phyloP scores from a whole-genome alignment of 2,888 invertebrate genomes.

The Thumatha senex region DNA sequence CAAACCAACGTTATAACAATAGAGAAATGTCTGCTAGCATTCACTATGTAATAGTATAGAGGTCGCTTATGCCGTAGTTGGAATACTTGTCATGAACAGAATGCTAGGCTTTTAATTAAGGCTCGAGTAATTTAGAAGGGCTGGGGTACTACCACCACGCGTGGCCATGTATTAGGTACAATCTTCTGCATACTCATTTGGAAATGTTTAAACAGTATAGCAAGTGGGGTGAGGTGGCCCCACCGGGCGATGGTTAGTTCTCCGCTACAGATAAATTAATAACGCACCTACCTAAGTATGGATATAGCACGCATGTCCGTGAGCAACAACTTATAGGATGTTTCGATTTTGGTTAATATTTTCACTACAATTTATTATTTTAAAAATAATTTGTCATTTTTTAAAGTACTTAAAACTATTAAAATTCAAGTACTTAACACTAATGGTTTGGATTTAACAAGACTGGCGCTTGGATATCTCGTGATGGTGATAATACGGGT shows the following conservation, averaged over 20 bases:
- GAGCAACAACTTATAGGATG: constrained; percentile 55
- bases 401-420: no score
- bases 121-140: constrained; percentile 78
- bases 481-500: no score
- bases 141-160: constrained; percentile 57
- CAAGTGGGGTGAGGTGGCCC: constrained; percentile 44
- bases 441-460: no score
- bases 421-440: no score
- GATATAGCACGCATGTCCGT: constrained; percentile 73
- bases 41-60: constrained; percentile 30
- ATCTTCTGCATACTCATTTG: constrained; percentile 81
- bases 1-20: constrained; percentile 39
- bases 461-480: no score
- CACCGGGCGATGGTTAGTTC: constrained; percentile 75
- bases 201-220: constrained; percentile 78
- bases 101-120: constrained; percentile 82
- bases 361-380: neutral
- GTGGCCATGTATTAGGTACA: constrained; percentile 72
- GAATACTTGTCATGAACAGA: constrained; percentile 81
- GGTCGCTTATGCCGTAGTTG: constrained; percentile 58
- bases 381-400: no score
- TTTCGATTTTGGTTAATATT: constrained; percentile 24
- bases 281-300: constrained; percentile 66
- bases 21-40: constrained; percentile 58
- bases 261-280: constrained; percentile 81